Conservation (phyloP, 2,113 vertebrate species). For the Corvus moneduloides region DNA sequence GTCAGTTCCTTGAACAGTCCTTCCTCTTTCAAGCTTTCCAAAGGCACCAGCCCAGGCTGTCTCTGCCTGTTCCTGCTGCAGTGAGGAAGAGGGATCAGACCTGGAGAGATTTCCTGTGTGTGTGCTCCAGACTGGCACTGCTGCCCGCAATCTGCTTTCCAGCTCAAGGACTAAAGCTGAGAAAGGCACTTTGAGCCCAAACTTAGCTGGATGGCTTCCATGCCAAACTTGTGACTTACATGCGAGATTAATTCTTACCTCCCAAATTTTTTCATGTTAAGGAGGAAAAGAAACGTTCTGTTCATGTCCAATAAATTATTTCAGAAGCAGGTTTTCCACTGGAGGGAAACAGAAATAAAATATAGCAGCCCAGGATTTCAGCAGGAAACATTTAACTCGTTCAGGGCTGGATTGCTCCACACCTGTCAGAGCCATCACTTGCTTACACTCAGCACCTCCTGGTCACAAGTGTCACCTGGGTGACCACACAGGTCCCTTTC, state of each 20-base stretch:
- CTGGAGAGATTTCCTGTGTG: not conserved
- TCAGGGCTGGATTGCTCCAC: not conserved
- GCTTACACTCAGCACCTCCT: not conserved
- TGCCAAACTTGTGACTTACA: constrained; percentile 12
- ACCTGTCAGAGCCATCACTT: not conserved
- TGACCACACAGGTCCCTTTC: not conserved
- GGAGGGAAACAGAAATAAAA: not conserved
- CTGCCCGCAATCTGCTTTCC: not conserved
- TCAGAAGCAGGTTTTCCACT: not conserved
- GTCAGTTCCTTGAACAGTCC: not conserved
- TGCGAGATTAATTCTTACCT: not conserved
- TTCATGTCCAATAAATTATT: not conserved
- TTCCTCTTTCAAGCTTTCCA: not conserved
- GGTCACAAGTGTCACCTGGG: not conserved
- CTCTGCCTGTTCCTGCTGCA: not conserved
- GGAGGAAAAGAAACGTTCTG: not conserved
- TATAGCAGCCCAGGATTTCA: not conserved
- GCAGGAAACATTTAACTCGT: not conserved
- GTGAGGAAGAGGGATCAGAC: not conserved
- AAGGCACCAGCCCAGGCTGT: accelerated
- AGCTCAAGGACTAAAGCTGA: not conserved
- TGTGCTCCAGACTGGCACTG: not conserved
- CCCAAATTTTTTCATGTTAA: not conserved
- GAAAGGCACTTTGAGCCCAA: constrained; percentile 11
- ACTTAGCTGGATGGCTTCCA: not conserved